Evolutionary conservation across 2,888 invertebrate genomes (phyloP), one percentile per base, ranked within the genome.

Genomic region (Isotomurus palustris): DNA sequence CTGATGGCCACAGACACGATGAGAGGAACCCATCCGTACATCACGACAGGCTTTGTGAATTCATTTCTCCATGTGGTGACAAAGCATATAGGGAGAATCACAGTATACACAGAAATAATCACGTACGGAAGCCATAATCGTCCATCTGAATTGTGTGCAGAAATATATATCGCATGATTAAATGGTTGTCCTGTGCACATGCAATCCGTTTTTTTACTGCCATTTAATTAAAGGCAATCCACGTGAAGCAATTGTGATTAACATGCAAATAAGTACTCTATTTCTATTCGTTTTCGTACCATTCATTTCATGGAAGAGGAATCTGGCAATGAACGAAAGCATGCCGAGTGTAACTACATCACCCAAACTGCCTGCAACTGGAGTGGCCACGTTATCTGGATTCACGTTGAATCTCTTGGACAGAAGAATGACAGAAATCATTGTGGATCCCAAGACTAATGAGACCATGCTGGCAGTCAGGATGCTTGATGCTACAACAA

Each of bases 331-430:
- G 78, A 80, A 81, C 21, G 83, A 81, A 27, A 83, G 74, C 43
- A 83, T 74, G 2, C 80, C 79, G 40, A 88, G 75, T 0, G 87
- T 87, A 1, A 84, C 85, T 50, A 88, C 82, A 75, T 89, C 88
- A 10, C 88, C 88, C 47, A 88, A 78, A 73, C 85, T 85, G n/a
- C 87, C 87, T 19, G 88, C 88, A 56, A 88, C 84, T 5, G 88
- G 88, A 2, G 88, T 68, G 10, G 68, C 68, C 19, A 67, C 55
- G 38, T 68, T 68, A 50, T 66, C 68, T 3, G 68, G 68, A 38
- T 68, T 66, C 1, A 66, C 36, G 51, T 58, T 54, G 41, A 57
- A 67, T 35, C 59, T 80, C 48, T 84, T 80, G 2, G 87, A 85
- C 58, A 83, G 75, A 22, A 88, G 78, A 59, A 88, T 84, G 27